phyloP scores from a whole-genome alignment of 2,113 vertebrate species.

The Notarius lentiginosus region DNA sequence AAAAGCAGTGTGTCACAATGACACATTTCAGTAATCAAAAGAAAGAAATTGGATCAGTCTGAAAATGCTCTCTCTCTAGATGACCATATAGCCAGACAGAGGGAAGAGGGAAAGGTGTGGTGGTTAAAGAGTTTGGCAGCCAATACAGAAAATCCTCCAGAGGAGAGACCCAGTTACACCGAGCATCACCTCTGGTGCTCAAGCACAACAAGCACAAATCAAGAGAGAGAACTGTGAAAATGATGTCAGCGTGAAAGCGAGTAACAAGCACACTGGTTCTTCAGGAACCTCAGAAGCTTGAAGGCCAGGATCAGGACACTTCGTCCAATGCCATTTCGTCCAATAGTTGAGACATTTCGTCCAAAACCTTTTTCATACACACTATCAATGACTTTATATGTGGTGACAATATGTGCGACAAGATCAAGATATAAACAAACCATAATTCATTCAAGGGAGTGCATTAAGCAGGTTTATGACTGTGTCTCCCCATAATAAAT shows the following conservation, averaged over 20 bases:
- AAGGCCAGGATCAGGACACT: not conserved
- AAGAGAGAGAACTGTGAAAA: conserved; percentile 41
- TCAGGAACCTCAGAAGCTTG: conserved; percentile 16
- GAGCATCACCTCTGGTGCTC: conserved; percentile 34
- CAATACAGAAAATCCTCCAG: conserved; percentile 27
- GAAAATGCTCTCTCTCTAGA: not conserved
- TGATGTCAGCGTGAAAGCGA: conserved; percentile 37
- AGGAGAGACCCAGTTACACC: conserved; percentile 45
- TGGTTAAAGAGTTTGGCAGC: conserved; percentile 26
- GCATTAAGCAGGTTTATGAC: too few relatives aligned
- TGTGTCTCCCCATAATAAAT: too few relatives aligned
- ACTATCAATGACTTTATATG: too few relatives aligned
- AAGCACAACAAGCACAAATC: conserved; percentile 29
- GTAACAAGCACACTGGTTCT: conserved; percentile 15
- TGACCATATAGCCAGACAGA: not conserved
- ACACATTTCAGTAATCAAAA: not conserved
- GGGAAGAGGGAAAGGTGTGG: not conserved
- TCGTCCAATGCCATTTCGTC: not conserved
- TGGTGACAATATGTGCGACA: too few relatives aligned
- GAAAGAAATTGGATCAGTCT: not conserved
- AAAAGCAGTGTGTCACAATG: not conserved
- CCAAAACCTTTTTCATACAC: too few relatives aligned
- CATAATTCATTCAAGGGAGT: too few relatives aligned
- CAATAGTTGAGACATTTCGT: too few relatives aligned
- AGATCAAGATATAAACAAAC: too few relatives aligned